Base-by-base conservation (phyloP, 2,888 invertebrate genomes). In the Brenthis hecate region DNA sequence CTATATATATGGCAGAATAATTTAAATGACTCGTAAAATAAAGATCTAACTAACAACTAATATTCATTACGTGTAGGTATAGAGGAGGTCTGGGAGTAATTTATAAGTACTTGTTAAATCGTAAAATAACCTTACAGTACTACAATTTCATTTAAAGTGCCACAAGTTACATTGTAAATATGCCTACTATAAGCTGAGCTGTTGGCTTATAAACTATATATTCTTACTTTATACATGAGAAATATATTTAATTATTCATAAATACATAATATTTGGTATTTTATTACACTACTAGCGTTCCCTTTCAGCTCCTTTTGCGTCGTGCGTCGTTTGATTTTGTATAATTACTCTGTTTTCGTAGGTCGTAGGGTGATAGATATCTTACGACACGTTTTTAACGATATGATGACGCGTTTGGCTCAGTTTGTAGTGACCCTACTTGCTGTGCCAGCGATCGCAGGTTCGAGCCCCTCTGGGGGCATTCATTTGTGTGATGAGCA, bases 21-120 rank as follows among this genome's bases (percentile, higher is more conserved):
- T 50, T 28, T 50, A 13, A n/a, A 32, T 54, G 43, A 62, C 43
- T 53, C 13, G 13, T 13, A 3, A 11, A 32, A 36, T 62, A 62
- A 62, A 53, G 53, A 43, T 1, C 14, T 43, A 54, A 36, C 36
- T 62, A 54, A 66, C 47, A 48, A 60, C 48, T n/a, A 23, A 60
- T 54, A 55, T 50, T 43, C 60, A 66, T 60, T 60, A 55, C 32
- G 53, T 62, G 62, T 53, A 8, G 62, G 36, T 62, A 11, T 8
- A 43, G 36, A 62, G 53, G 36, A 67, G 55, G 56, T 51, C 47
- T 28, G n/a, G 61, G 19, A 55, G 50, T 66, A 55, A 61, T 55
- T 65, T 57, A 61, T 56, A 67, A 36, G 56, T 36, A 67, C 56
- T 56, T 67, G 66, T 61, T 53, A 61, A 62, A 67, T 67, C 56